Evolutionary conservation across 1,140 invertebrate genomes (phyloP), one percentile per base, ranked within the genome.

Genomic region (Orius laevigatus): DNA sequence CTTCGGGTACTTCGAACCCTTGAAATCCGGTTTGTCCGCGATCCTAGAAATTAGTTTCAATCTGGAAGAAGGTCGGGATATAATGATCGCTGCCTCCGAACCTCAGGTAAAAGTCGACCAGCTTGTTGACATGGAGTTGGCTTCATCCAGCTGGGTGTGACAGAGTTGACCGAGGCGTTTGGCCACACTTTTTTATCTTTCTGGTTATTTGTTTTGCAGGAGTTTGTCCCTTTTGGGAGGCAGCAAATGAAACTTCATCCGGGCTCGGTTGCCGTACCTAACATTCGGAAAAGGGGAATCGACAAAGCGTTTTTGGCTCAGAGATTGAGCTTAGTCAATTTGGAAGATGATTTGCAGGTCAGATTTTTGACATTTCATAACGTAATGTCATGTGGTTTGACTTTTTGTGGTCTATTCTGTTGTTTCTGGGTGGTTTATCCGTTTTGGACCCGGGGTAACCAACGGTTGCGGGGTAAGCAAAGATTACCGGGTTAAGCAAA

Each of bases 161-260:
- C n/a, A n/a, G n/a, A n/a, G n/a, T n/a, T n/a, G n/a, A n/a, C n/a
- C n/a, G n/a, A n/a, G n/a, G n/a, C n/a, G n/a, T n/a, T n/a, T n/a
- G n/a, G n/a, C n/a, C n/a, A n/a, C n/a, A n/a, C n/a, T n/a, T n/a
- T n/a, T n/a, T n/a, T n/a, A n/a, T n/a, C n/a, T n/a, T n/a, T n/a
- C n/a, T 42, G 16, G 4, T 19, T 16, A 5, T 46, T 45, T 57
- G 46, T 50, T 51, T 58, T 66, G n/a, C 62, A 85, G 82, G 85
- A 89, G 69, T 91, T 84, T 73, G 72, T 84, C 70, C 88, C 88
- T 59, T 82, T 82, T 70, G 88, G 88, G 59, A 75, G 85, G 64
- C 76, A 81, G 62, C 79, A 83, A 63, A 66, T 84, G 59, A 64
- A 70, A 43, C 75, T 74, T 42, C 87, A 91, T 70, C 87, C 87